Base-by-base conservation (phyloP, 92 coral and sea anemone species). In the Diadumene lineata region DNA sequence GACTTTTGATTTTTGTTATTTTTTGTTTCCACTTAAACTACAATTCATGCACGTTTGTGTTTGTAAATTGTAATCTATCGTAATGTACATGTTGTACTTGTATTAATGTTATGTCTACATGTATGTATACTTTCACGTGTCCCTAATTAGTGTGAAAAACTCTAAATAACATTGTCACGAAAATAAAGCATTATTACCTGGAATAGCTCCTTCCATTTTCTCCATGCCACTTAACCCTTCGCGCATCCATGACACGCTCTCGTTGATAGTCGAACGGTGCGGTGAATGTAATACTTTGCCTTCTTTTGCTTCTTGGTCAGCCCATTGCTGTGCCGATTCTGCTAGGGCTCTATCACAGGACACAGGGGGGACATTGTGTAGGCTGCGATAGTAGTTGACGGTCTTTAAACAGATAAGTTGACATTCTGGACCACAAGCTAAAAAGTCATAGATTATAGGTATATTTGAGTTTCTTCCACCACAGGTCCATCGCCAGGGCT, bases 401-500 rank as follows among this genome's bases (percentile, higher is more conserved):
- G 65, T 43, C 62, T 84, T 73, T 7, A 84, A 63, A 46, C 89
- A 84, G 26, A 43, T 55, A 15, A 84, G 75, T 69, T 84, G 89
- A 58, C 89, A 84, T 19, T 79, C 76, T 22, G 89, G 89, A 43
- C 76, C 86, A 60, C 86, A 81, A 24, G 80, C 86, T 81, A 74
- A 6, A 72, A 67, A 53, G 2, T n/a, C n/a, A n/a, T n/a, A n/a
- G n/a, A 38, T 38, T 4, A 38, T 38, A 38, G 13, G 48, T 38
- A 38, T 38, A 38, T 38, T 13, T 38, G 48, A n/a, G n/a, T n/a
- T n/a, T n/a, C n/a, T n/a, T n/a, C n/a, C n/a, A n/a, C n/a, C n/a
- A n/a, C n/a, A n/a, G n/a, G n/a, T n/a, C n/a, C n/a, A n/a, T n/a
- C n/a, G n/a, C n/a, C n/a, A n/a, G n/a, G n/a, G n/a, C n/a, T n/a